Conservation (phyloP, 2,113 vertebrate genomes). For the Dascyllus trimaculatus region DNA sequence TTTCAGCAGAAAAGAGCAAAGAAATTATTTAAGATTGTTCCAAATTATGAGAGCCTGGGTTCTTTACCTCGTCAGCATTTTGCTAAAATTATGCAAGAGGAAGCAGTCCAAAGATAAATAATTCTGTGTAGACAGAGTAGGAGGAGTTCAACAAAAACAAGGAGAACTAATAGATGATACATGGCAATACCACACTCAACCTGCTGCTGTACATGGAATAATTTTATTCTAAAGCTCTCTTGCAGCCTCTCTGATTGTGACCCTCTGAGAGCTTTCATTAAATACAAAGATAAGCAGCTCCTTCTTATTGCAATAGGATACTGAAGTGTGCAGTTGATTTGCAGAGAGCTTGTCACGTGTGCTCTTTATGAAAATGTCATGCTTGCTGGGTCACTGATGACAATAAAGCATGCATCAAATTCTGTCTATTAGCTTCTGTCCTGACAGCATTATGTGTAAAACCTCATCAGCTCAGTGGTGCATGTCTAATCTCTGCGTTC, state of each 20-base stretch:
- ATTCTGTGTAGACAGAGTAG: conserved; percentile 36
- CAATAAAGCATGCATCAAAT: conserved; percentile 38
- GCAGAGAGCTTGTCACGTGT: conserved; percentile 3
- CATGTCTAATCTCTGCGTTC: conserved; percentile 47
- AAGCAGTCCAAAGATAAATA: conserved; percentile 46
- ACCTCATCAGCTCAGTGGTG: conserved; percentile 52
- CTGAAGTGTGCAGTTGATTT: conserved; percentile 10
- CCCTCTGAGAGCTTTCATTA: not conserved
- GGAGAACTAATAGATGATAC: conserved; percentile 26
- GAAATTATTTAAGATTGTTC: conserved; percentile 31
- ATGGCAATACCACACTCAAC: conserved; percentile 9
- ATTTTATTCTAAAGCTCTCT: conserved; percentile 7
- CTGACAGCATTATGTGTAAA: conserved; percentile 52
- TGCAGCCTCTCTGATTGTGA: not conserved
- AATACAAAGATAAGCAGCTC: conserved; percentile 7
- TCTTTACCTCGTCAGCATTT: conserved; percentile 62
- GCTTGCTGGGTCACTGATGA: conserved; percentile 29
- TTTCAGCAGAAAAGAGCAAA: conserved; percentile 33
- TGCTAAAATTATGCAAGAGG: conserved; percentile 50
- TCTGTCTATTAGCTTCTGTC: conserved; percentile 41
- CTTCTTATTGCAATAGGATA: not conserved
- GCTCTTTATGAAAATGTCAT: conserved; percentile 29
- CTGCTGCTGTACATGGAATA: conserved; percentile 7
- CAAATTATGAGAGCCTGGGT: conserved; percentile 44
- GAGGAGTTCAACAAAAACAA: conserved; percentile 36